Evolutionary conservation across 2,797 vertebrate species (phyloP).

Genomic region (Sebastes vulpes): DNA sequence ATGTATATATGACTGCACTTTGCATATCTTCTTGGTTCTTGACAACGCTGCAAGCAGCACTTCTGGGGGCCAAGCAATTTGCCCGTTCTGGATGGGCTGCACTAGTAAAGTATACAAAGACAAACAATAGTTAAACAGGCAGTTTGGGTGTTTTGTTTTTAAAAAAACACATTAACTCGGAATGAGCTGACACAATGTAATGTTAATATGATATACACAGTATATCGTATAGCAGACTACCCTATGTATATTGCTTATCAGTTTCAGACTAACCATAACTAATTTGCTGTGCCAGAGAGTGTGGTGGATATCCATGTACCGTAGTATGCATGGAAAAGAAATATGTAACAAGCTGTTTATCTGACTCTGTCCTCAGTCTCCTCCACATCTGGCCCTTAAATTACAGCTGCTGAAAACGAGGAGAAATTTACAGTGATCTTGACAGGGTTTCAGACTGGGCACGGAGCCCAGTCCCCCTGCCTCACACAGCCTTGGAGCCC

Average conservation of each 20-base stretch:
- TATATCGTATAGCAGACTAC: neutral
- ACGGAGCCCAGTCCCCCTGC: conserved; percentile 81
- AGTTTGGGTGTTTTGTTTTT: neutral
- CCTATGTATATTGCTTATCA: neutral
- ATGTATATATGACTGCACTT: no score
- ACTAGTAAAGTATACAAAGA: neutral
- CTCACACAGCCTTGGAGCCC: conserved; percentile 81
- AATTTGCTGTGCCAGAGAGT: conserved; percentile 2
- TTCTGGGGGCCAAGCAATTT: no score
- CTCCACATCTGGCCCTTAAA: conserved; percentile 87
- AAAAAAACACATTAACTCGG: neutral
- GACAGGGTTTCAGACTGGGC: conserved; percentile 85
- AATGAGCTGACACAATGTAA: neutral
- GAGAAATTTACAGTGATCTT: conserved; percentile 86
- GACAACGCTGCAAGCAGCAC: no score
- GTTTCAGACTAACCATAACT: conserved; percentile 14
- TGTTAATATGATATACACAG: neutral
- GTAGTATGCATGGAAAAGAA: conserved; percentile 64
- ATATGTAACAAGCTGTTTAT: conserved; percentile 82
- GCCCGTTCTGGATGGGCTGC: neutral
- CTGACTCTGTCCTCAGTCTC: conserved; percentile 76
- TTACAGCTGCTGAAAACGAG: conserved; percentile 84
- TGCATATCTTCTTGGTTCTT: no score
- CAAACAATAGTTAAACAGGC: neutral
- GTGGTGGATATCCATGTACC: conserved; percentile 29